phyloP scores from a whole-genome alignment of 1,140 invertebrate genomes.

The Zaprionus lachaisei region DNA sequence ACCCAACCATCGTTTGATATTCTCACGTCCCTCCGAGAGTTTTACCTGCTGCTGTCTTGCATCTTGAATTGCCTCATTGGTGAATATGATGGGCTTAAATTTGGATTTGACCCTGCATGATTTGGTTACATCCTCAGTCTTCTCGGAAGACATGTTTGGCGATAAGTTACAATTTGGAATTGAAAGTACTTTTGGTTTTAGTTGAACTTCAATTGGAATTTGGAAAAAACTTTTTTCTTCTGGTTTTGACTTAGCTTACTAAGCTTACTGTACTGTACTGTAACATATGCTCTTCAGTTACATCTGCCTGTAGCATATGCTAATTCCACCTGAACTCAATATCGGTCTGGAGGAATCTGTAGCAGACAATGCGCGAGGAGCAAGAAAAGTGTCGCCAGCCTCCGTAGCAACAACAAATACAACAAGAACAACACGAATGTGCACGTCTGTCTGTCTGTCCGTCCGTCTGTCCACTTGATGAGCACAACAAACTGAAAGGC shows the following conservation, averaged over 20 bases:
- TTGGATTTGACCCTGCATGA: not conserved
- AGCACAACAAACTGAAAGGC: constrained; percentile 75
- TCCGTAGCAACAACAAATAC: constrained; percentile 25
- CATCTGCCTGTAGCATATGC: constrained; percentile 2
- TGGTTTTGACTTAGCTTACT: not conserved
- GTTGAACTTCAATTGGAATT: not conserved
- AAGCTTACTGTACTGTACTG: not conserved
- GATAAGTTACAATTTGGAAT: not conserved
- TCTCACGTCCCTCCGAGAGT: constrained; percentile 20
- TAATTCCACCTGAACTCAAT: constrained; percentile 33
- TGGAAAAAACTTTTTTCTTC: not conserved
- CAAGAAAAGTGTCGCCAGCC: constrained; percentile 74
- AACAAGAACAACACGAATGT: constrained; percentile 58
- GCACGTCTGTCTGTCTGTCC: constrained; percentile 7
- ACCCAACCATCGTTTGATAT: constrained; percentile 42
- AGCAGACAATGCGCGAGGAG: constrained; percentile 58
- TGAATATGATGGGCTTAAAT: constrained; percentile 30
- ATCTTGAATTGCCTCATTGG: constrained; percentile 15
- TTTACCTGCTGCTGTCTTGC: not conserved
- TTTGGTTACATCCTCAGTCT: not conserved
- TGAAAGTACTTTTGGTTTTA: not conserved
- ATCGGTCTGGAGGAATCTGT: constrained; percentile 39
- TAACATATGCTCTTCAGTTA: not conserved
- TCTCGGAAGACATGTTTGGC: constrained; percentile 7
- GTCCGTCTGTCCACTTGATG: constrained; percentile 61